Conservation (phyloP, 2,113 vertebrate species). For the Hyaena hyaena region DNA sequence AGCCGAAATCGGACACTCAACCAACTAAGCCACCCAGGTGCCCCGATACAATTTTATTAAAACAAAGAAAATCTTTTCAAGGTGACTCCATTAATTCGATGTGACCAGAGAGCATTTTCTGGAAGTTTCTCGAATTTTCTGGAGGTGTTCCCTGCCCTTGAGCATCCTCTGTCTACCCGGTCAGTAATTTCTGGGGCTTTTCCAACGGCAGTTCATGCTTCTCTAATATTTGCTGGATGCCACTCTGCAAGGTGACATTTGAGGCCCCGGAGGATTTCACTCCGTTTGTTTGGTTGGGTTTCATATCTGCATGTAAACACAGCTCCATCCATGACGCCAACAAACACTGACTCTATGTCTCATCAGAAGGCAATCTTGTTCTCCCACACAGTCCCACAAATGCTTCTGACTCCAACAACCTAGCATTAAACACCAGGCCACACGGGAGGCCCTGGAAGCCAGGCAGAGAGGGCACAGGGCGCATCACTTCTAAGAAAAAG, state of each 20-base stretch:
- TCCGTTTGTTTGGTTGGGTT: conserved; percentile 57
- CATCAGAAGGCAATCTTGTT: conserved; percentile 74
- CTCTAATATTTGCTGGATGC: conserved; percentile 60
- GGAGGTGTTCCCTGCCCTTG: not conserved
- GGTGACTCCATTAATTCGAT: not conserved
- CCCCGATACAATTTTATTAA: not conserved
- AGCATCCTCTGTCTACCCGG: not conserved
- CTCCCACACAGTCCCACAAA: conserved; percentile 80
- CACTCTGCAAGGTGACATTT: conserved; percentile 48
- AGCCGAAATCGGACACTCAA: no score
- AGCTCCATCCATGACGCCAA: conserved; percentile 57
- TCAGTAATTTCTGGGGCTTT: not conserved
- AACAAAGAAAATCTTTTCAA: not conserved
- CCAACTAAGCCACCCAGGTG: no score
- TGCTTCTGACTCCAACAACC: conserved; percentile 73
- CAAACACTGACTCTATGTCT: conserved; percentile 68
- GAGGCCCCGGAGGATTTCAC: conserved; percentile 56
- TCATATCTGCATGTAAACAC: conserved; percentile 80
- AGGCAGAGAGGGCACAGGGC: rapidly evolving
- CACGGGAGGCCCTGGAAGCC: not conserved
- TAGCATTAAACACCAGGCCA: conserved; percentile 35
- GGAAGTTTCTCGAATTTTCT: not conserved
- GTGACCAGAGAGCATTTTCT: not conserved
- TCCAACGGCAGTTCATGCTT: conserved; percentile 15
- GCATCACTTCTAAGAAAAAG: not conserved